Evolutionary conservation across 2,888 invertebrate species (phyloP).

Genomic region (Lottia gigantea): DNA sequence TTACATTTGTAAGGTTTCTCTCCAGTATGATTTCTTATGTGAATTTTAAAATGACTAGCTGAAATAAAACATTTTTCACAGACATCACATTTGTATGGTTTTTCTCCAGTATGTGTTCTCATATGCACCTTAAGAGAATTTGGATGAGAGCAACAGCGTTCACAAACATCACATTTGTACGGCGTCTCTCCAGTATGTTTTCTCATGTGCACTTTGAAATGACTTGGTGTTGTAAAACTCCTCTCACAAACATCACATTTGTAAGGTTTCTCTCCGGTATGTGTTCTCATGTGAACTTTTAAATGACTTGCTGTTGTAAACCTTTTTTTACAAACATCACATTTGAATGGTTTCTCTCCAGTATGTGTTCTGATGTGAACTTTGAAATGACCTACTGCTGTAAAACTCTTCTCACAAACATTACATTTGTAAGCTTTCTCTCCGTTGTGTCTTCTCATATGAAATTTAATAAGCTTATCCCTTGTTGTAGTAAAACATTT

Average conservation of each 20-base stretch:
- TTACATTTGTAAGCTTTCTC: background rate
- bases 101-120: background rate
- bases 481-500: background rate
- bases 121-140: background rate
- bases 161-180: conserved; percentile 4
- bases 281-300: too few species aligned
- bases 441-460: background rate
- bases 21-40: background rate
- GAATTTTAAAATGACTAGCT: background rate
- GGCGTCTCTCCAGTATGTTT: background rate
- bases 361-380: too few species aligned
- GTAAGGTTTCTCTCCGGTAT: too few species aligned
- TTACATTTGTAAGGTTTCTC: background rate
- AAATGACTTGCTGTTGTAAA: too few species aligned
- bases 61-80: background rate
- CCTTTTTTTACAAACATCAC: too few species aligned
- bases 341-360: too few species aligned
- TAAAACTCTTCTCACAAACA: background rate
- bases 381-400: too few species aligned
- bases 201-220: too few species aligned
- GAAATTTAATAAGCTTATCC: too few species aligned
- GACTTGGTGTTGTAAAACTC: too few species aligned
- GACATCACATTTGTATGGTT: background rate
- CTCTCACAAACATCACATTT: too few species aligned
- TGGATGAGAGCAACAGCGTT: background rate